Evolutionary conservation across 2,797 vertebrate genomes (phyloP).

Genomic region (Takifugu ocellatus): DNA sequence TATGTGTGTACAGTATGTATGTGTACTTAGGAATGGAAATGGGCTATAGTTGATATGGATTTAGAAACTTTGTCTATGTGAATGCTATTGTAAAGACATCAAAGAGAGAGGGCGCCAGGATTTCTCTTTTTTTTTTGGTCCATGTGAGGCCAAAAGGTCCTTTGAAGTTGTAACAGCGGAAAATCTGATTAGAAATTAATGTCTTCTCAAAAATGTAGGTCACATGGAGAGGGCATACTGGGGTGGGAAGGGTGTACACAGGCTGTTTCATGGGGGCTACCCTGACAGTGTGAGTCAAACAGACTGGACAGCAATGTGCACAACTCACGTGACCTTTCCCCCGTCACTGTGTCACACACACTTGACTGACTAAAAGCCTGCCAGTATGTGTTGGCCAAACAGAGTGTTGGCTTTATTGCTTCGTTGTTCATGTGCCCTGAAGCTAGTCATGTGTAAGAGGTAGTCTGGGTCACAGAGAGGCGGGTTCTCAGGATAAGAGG

Average conservation of each 20-base stretch:
- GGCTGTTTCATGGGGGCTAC: conserved; percentile 4
- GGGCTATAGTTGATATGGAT: neutral
- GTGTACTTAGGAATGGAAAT: conserved; percentile 17
- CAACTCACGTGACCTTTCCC: conserved; percentile 20
- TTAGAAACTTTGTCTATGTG: conserved; percentile 13
- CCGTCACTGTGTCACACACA: conserved; percentile 9
- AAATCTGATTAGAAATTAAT: conserved; percentile 18
- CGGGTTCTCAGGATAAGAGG: conserved; percentile 44
- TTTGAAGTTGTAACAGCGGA: conserved; percentile 27
- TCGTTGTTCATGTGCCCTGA: conserved; percentile 28
- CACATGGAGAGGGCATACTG: conserved; percentile 19
- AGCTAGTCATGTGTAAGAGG: conserved; percentile 55
- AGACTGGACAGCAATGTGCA: conserved; percentile 36
- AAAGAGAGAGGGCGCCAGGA: conserved; percentile 52
- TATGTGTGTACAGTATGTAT: conserved; percentile 12
- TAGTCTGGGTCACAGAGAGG: conserved; percentile 50
- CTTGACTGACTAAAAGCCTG: conserved; percentile 36
- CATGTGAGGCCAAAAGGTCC: conserved; percentile 30
- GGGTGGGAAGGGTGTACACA: neutral
- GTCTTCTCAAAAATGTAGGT: conserved; percentile 21
- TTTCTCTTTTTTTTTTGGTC: neutral
- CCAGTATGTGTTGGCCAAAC: conserved; percentile 34
- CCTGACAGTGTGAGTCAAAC: conserved; percentile 30
- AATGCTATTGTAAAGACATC: conserved; percentile 51
- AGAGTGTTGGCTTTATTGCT: conserved; percentile 19